A percentile compares a stretch with the other conserved stretches of the same genome.
phyloP scores from a whole-genome alignment of 2,113 vertebrate species.

The Menidia beryllina region DNA sequence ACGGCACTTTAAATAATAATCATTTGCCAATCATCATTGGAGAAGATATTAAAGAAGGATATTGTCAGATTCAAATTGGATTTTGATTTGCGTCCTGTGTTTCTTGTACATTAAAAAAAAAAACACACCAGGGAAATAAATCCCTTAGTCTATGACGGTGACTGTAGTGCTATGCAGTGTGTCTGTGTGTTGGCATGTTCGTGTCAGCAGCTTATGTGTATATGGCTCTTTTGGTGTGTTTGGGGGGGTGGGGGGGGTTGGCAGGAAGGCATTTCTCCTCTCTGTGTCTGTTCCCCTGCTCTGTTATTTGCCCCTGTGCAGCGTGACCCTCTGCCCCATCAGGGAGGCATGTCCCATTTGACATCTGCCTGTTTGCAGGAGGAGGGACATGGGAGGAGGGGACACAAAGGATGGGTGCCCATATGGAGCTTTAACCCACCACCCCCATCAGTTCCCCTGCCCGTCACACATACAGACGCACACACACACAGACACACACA shows the following conservation, averaged over 20 bases:
- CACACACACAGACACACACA: not conserved
- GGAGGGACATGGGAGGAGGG: slow-evolving; percentile 17
- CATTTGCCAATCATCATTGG: not conserved
- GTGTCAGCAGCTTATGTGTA: slow-evolving; percentile 58
- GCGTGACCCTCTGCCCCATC: slow-evolving; percentile 81
- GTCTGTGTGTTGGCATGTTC: slow-evolving; percentile 62
- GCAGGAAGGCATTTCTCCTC: slow-evolving; percentile 58
- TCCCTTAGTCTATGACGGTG: not conserved
- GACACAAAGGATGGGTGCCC: slow-evolving; percentile 59
- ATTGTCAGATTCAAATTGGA: too few relatives aligned
- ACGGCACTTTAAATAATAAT: not conserved
- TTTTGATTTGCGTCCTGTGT: too few relatives aligned
- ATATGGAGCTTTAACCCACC: slow-evolving; percentile 75
- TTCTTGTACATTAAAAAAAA: too few relatives aligned
- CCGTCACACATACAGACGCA: slow-evolving; percentile 31
- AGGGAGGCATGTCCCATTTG: slow-evolving; percentile 80
- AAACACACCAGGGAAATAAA: not conserved
- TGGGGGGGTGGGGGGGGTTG: slow-evolving; percentile 23
- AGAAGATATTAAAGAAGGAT: too few relatives aligned
- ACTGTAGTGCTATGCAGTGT: slow-evolving; percentile 10
- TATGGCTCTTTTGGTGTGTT: slow-evolving; percentile 55
- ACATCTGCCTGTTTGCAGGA: slow-evolving; percentile 83
- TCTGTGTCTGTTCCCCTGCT: slow-evolving; percentile 62
- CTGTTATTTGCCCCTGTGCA: slow-evolving; percentile 78
- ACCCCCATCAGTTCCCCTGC: slow-evolving; percentile 20